phyloP scores from a whole-genome alignment of 2,888 invertebrate genomes.

The Acrocyrtus sp. region DNA sequence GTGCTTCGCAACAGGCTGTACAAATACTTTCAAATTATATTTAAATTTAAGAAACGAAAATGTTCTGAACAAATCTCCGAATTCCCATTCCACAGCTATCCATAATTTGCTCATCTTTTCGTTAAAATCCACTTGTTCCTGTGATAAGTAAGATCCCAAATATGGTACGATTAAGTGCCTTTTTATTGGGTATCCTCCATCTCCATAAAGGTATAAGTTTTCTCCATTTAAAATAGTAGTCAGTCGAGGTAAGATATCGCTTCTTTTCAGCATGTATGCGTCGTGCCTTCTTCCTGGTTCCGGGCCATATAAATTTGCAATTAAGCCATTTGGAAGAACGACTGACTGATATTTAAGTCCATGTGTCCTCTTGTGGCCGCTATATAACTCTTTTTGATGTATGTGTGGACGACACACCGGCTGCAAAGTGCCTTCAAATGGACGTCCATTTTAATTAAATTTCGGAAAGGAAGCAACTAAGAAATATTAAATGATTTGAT shows the following conservation, averaged over 20 bases:
- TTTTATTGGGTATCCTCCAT: slow-evolving; percentile 11
- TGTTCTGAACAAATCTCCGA: background rate
- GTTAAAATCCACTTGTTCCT: background rate
- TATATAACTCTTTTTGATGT: background rate
- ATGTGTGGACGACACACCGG: background rate
- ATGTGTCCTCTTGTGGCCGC: slow-evolving; percentile 2
- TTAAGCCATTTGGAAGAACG: slow-evolving; percentile 12
- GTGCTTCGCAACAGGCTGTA: background rate
- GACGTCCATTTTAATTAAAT: background rate
- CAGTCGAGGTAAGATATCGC: background rate
- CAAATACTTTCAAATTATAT: background rate
- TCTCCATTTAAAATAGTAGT: background rate
- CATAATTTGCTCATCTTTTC: background rate
- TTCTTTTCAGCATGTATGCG: slow-evolving; percentile 4
- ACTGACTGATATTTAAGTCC: slow-evolving; percentile 4
- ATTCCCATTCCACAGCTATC: slow-evolving; percentile 1
- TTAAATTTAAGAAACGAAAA: background rate
- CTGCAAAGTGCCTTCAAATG: background rate
- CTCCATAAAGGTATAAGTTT: slow-evolving; percentile 6
- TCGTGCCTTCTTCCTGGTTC: slow-evolving; percentile 9
- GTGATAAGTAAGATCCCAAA: background rate
- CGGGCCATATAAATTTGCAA: slow-evolving; percentile 14
- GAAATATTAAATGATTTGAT: no score
- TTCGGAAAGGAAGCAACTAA: no score
- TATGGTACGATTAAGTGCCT: background rate